A percentile compares a stretch with the other conserved stretches of the same genome.
Conservation (phyloP, 2,113 vertebrate genomes). For the Seriola rivoliana region DNA sequence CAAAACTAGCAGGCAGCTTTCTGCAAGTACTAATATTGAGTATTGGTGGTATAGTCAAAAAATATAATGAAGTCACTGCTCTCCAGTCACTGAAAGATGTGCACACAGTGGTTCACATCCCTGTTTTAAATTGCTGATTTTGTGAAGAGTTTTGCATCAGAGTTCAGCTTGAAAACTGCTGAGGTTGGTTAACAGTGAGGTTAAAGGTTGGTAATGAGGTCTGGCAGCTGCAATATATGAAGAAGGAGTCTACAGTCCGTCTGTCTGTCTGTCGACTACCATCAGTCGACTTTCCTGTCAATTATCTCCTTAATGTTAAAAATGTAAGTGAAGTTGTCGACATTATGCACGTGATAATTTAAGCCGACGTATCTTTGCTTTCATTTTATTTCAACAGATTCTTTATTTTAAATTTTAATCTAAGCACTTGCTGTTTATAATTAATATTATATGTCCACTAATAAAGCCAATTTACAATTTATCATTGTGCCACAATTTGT, state of each 20-base stretch:
- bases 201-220: background rate
- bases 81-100: background rate
- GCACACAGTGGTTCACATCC: background rate
- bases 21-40: background rate
- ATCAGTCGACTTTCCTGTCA: background rate
- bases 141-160: conserved; percentile 37
- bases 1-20: conserved; percentile 6
- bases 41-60: background rate
- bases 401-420: conserved; percentile 46
- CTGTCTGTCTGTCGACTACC: background rate
- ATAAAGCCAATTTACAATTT: conserved; percentile 66
- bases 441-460: conserved; percentile 45
- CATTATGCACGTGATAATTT: background rate
- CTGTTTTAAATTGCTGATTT: conserved; percentile 7
- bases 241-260: conserved; percentile 23
- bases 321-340: conserved; percentile 1
- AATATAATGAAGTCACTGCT: background rate
- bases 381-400: conserved; percentile 45
- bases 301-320: background rate
- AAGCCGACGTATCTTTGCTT: conserved; percentile 16
- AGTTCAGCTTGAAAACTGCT: conserved; percentile 9
- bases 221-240: conserved; percentile 47
- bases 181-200: background rate
- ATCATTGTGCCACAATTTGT: background rate
- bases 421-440: conserved; percentile 50